phyloP scores from a whole-genome alignment of 2,113 vertebrate species.

The Calidris pugnax region DNA sequence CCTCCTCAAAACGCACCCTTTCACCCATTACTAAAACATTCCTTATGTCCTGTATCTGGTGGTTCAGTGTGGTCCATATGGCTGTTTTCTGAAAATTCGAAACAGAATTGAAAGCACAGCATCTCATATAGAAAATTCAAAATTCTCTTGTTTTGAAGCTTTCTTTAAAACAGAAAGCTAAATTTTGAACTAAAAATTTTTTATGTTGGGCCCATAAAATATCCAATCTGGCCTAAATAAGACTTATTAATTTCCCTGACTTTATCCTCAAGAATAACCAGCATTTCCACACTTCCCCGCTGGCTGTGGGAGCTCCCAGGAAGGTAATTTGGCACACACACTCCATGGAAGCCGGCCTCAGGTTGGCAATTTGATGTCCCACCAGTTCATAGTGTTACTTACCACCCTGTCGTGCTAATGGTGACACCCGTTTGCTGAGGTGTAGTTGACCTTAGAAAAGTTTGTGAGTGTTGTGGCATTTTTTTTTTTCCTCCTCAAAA shows the following conservation, averaged over 20 bases:
- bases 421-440: background rate
- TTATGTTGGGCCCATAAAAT: background rate
- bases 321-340: background rate
- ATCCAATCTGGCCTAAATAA: background rate
- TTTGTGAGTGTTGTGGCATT: background rate
- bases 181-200: background rate
- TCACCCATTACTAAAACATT: background rate
- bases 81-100: background rate
- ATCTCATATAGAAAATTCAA: background rate
- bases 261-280: background rate
- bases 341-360: background rate
- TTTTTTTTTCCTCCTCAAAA: background rate
- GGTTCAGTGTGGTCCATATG: background rate
- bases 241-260: background rate
- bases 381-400: rapidly evolving
- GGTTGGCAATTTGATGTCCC: rapidly evolving
- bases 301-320: background rate
- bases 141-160: background rate
- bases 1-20: background rate
- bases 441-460: background rate
- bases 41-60: background rate
- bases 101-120: background rate
- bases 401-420: rapidly evolving
- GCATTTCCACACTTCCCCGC: rapidly evolving
- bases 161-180: background rate